phyloP scores from a whole-genome alignment of 2,797 vertebrate genomes.

The Balearica regulorum region DNA sequence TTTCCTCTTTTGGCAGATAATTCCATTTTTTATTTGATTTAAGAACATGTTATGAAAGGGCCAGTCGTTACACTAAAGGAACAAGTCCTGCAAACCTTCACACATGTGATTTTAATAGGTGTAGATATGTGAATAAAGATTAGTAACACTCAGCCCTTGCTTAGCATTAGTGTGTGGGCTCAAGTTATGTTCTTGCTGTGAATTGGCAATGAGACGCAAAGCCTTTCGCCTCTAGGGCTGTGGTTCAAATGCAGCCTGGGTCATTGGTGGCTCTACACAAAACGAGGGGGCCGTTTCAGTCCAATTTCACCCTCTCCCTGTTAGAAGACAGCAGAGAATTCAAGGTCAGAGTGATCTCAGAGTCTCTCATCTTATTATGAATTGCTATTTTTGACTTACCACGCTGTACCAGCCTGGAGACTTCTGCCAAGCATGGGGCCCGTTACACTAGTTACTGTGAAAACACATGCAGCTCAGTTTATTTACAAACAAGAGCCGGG shows the following conservation, averaged over 20 bases:
- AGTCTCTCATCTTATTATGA: constrained; percentile 59
- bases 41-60: not conserved
- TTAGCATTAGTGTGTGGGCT: constrained; percentile 36
- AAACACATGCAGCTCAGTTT: not conserved
- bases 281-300: constrained; percentile 46
- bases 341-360: constrained; percentile 53
- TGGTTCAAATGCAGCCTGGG: constrained; percentile 56
- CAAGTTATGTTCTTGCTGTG: constrained; percentile 46
- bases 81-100: constrained; percentile 24
- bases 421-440: not conserved
- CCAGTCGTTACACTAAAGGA: not conserved
- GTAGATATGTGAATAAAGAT: constrained; percentile 43
- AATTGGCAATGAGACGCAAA: constrained; percentile 56
- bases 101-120: constrained; percentile 50
- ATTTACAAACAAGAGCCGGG: not conserved
- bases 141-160: constrained; percentile 34
- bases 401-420: not conserved
- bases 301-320: constrained; percentile 46
- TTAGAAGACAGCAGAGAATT: constrained; percentile 56
- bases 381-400: constrained; percentile 45
- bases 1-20: not conserved
- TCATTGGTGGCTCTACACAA: constrained; percentile 32
- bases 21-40: not conserved
- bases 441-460: not conserved
- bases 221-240: constrained; percentile 41